A percentile compares a stretch with the other conserved stretches of the same genome.
Conservation (phyloP, 2,113 vertebrate genomes). For the Tyto alba region DNA sequence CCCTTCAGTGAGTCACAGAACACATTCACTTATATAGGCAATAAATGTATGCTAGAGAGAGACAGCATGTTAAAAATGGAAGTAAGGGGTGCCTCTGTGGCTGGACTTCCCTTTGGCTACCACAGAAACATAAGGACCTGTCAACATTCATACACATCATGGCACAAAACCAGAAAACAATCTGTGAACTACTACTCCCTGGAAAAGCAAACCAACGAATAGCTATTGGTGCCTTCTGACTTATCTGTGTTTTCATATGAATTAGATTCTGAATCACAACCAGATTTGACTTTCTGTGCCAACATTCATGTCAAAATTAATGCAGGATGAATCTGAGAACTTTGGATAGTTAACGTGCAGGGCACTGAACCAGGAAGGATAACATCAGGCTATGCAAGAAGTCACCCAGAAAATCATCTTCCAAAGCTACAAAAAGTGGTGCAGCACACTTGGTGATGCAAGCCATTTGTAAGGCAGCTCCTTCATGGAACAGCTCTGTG, state of each 20-base stretch:
- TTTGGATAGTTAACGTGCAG: background rate
- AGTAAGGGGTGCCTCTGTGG: background rate
- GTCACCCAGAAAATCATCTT: background rate
- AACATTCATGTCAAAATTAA: background rate
- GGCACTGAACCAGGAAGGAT: background rate
- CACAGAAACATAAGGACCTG: background rate
- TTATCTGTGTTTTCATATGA: background rate
- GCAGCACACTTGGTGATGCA: background rate
- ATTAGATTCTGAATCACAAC: background rate
- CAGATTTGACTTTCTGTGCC: background rate
- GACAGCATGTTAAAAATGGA: background rate
- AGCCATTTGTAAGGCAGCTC: background rate
- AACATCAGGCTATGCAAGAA: background rate
- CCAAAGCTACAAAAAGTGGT: background rate
- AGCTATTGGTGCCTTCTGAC: background rate
- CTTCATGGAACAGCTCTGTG: accelerated
- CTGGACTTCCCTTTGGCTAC: background rate
- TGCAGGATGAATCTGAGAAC: background rate
- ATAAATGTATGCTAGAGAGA: background rate
- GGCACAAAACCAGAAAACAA: background rate
- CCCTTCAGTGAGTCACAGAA: background rate
- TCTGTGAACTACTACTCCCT: background rate
- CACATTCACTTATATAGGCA: background rate
- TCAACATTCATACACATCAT: background rate
- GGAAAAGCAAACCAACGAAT: background rate